phyloP scores from a whole-genome alignment of 2,113 vertebrate genomes.

The Pithys albifrons region DNA sequence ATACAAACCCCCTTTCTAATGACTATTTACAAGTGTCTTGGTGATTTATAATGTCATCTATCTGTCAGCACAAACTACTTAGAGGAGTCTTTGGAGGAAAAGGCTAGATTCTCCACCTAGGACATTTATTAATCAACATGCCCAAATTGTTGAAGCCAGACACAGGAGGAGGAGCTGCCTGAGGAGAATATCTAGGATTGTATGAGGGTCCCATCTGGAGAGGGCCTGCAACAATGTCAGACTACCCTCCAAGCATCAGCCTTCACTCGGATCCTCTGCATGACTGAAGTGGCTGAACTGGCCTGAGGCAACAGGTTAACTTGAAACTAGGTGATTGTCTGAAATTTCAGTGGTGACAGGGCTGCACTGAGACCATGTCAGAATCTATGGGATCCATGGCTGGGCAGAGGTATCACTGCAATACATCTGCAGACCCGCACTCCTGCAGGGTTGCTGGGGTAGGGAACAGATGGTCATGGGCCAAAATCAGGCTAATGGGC shows the following conservation, averaged over 20 bases:
- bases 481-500: not conserved
- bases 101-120: not conserved
- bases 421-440: accelerated
- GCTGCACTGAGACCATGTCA: accelerated
- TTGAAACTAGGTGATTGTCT: not conserved
- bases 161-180: not conserved
- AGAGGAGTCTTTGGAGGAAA: not conserved
- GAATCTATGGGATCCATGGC: not conserved
- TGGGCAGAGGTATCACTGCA: not conserved
- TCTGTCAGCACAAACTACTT: not conserved
- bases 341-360: not conserved
- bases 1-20: not conserved
- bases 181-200: not conserved
- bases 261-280: not conserved
- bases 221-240: not conserved
- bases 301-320: not conserved
- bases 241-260: not conserved
- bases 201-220: not conserved
- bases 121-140: not conserved
- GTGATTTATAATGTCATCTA: not conserved
- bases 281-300: not conserved
- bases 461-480: not conserved
- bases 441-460: not conserved
- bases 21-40: not conserved
- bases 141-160: not conserved